These are phyloP conservation scores for Oryzias curvinotus DNA, from an alignment of 2,113 vertebrate genomes.

Conservation along the genomic window DNA sequence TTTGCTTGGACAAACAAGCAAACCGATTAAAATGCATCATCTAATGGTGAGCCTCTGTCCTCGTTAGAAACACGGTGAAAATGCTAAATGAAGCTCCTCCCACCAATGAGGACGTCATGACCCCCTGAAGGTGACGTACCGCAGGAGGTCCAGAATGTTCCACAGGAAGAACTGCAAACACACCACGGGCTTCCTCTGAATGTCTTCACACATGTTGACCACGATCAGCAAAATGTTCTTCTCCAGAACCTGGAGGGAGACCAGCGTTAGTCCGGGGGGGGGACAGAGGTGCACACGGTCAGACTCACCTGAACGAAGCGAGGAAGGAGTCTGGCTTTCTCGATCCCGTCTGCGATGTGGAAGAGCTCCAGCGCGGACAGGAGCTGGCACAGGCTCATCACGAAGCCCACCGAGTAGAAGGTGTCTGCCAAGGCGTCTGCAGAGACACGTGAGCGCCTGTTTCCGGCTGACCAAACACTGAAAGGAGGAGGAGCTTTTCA, in stretches of 20 bases:
- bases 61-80: too few relatives aligned
- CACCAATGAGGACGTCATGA: not conserved
- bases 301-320: conserved; percentile 84
- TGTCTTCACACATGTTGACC: conserved; percentile 88
- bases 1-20: too few relatives aligned
- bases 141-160: conserved; percentile 87
- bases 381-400: conserved; percentile 89
- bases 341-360: conserved; percentile 85
- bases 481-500: not conserved
- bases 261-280: too few relatives aligned
- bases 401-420: conserved; percentile 88
- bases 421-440: conserved; percentile 83
- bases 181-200: conserved; percentile 87
- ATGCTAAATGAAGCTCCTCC: not conserved
- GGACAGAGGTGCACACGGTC: too few relatives aligned
- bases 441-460: not conserved
- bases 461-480: not conserved
- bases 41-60: too few relatives aligned
- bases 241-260: conserved; percentile 81
- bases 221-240: conserved; percentile 86
- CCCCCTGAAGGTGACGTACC: conserved; percentile 64
- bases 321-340: conserved; percentile 81
- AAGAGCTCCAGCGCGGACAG: conserved; percentile 87
- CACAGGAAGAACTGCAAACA: conserved; percentile 90
- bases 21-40: too few relatives aligned